Base-by-base conservation (phyloP, 2,888 invertebrate genomes). In the Tetropium fuscum region DNA sequence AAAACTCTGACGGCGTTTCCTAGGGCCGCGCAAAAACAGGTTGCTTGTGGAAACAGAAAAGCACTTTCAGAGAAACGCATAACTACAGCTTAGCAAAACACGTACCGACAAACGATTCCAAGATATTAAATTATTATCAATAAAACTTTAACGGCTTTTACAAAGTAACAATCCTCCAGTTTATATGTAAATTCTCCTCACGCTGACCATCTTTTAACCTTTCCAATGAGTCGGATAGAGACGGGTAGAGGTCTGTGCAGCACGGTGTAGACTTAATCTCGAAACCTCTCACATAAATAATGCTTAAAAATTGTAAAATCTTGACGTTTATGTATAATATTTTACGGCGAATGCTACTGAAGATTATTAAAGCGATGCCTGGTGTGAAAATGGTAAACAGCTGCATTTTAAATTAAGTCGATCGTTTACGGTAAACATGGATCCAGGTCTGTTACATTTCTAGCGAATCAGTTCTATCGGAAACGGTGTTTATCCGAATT, bases 301-400 rank as follows among this genome's bases (percentile, higher is more conserved):
- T 32, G 36, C 18, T 56, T 56, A 25, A 56, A 41, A 41, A 56
- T 56, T 48, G 47, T 41, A 45, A 47, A 27, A 10, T 48, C 55
- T 40, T 41, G 55, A 48, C 55, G 40, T 56, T 56, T 56, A 56
- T 56, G 41, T 47, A 41, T 56, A 47, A 48, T 48, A 56, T 48
- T 56, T 56, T 41, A 56, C 41, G 15, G 20, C 22, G 8, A 56
- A 48, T 41, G 55, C 55, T 56, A 56, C 55, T 41, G 55, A 56
- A 41, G 48, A 56, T 48, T 40, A 48, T 48, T 56, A 40, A 32
- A 30, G 8, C 20, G 55, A 53, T 53, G 44, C 47, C 47, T 16
- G 32, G 48, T 13, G 38, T 36, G 38, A 55, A 55, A 45, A 47
- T 47, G 45, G 47, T 38, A 34, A 18, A 19, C n/a, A 41, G 16